phyloP scores from a whole-genome alignment of 2,888 invertebrate species.

The Entomobrya proxima region DNA sequence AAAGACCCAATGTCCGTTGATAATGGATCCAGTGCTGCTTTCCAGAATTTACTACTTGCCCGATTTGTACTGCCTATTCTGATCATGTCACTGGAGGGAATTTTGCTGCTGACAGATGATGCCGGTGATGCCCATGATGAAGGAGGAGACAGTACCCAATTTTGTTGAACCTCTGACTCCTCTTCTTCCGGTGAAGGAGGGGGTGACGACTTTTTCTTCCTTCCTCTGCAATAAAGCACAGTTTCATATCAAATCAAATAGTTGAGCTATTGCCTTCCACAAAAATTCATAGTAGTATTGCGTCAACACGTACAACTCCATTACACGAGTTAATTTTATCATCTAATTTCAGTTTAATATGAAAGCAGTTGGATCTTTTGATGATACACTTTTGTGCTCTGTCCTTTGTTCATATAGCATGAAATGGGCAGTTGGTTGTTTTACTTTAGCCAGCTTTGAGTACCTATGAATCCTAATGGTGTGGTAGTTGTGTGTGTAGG shows the following conservation, averaged over 20 bases:
- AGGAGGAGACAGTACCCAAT: slow-evolving; percentile 56
- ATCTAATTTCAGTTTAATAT: too few species aligned
- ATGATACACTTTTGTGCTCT: too few species aligned
- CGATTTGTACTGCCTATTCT: slow-evolving; percentile 48
- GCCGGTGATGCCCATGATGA: slow-evolving; percentile 61
- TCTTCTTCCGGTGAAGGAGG: background rate
- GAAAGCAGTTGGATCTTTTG: too few species aligned
- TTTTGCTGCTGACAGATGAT: slow-evolving; percentile 13
- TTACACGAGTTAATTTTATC: too few species aligned
- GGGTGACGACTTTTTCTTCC: slow-evolving; percentile 57
- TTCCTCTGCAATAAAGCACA: slow-evolving; percentile 24
- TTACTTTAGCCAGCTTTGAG: too few species aligned
- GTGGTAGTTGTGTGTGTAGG: background rate
- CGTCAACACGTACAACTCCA: too few species aligned
- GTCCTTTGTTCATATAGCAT: too few species aligned
- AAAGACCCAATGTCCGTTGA: background rate
- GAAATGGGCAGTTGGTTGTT: background rate
- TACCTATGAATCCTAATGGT: too few species aligned
- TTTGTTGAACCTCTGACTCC: slow-evolving; percentile 11
- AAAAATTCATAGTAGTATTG: background rate
- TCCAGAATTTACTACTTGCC: slow-evolving; percentile 11
- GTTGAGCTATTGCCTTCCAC: background rate
- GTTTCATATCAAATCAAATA: background rate
- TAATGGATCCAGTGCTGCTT: slow-evolving; percentile 37
- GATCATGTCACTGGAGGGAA: slow-evolving; percentile 62